A percentile compares a stretch with the other conserved stretches of the same genome.
These are phyloP conservation scores for Hybos culiciformis DNA, from an alignment of 2,888 invertebrate species.

Conservation along the genomic window DNA sequence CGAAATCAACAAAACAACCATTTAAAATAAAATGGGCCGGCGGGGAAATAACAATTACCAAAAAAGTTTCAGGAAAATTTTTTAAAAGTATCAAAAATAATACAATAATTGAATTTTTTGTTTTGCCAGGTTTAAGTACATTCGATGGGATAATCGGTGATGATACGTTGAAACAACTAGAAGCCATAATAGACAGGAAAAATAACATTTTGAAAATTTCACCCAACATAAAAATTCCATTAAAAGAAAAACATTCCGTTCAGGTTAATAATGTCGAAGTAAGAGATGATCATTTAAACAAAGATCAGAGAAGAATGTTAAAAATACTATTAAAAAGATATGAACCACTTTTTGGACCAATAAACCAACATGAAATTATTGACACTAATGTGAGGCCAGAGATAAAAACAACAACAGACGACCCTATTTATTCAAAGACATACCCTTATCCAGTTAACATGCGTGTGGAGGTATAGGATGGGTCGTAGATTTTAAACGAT, in stretches of 20 bases:
- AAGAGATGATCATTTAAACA: not conserved
- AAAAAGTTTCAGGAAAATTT: conserved; percentile 7
- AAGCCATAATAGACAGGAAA: conserved; percentile 6
- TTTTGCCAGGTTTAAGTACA: conserved; percentile 5
- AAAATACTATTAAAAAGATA: not conserved
- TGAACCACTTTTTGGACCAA: conserved; percentile 2
- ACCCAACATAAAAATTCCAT: conserved; percentile 8
- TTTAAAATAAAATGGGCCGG: conserved; percentile 5
- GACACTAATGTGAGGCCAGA: conserved; percentile 6
- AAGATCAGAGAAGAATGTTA: not conserved
- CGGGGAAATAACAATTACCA: conserved; percentile 3
- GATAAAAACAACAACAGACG: conserved; percentile 5
- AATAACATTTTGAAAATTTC: conserved; percentile 1
- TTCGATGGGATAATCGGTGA: conserved; percentile 10
- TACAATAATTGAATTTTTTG: conserved; percentile 5
- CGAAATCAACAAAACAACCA: not conserved
- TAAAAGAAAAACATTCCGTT: conserved; percentile 8
- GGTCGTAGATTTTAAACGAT: not conserved
- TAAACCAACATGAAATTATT: not conserved
- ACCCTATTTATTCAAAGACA: not conserved
- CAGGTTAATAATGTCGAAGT: conserved; percentile 7
- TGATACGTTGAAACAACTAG: conserved; percentile 8
- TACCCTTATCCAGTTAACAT: not conserved
- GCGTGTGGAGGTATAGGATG: not conserved
- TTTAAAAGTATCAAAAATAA: conserved; percentile 6